Base-by-base conservation (phyloP, 2,797 vertebrate genomes). In the Luscinia luscinia region DNA sequence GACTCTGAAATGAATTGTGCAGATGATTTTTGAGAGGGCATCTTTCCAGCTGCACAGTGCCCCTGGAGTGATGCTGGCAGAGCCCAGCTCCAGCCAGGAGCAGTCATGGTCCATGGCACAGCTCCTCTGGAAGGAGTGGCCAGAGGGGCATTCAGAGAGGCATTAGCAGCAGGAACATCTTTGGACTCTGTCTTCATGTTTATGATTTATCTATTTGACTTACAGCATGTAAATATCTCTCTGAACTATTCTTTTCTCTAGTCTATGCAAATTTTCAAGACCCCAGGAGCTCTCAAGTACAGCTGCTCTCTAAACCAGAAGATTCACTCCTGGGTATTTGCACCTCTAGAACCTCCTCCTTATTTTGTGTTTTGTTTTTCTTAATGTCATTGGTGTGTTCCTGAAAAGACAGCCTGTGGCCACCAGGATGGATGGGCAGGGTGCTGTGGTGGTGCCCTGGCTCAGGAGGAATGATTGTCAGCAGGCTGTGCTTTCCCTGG, bases 61-160 rank as follows among this genome's bases (percentile, higher is more conserved):
- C 68, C 85, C 84, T 68, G 63, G 63, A 73, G 77, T 4, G 49
- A 34, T n/a, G 63, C 54, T 80, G 87, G 40, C 90, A 87, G 85
- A 80, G 34, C 62, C 43, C 32, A 36, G 26, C 63, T 43, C 41
- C 59, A 85, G 68, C 48, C 58, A 62, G 76, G 73, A 63, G 4
- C 0, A 1, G 34, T 73, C 43, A n/a, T 6, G 55, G 74, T 46
- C 72, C 2, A 1, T 8, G 41, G 89, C 13, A 9, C 1, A 0
- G 52, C 64, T 88, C 15, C 61, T 80, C 48, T 67, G 81, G 48
- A 7, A 51, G 45, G 48, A 27, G 10, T 70, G 27, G 62, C 61
- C 1, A 0, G n/a, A 61, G 79, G 76, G 61, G n/a, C 34, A 61
- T 54, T 82, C 51, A 40, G 70, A 36, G 72, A 26, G 62, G n/a